phyloP scores from a whole-genome alignment of 37 sponge, comb jelly and placozoan species.

The Crambe crambe region DNA sequence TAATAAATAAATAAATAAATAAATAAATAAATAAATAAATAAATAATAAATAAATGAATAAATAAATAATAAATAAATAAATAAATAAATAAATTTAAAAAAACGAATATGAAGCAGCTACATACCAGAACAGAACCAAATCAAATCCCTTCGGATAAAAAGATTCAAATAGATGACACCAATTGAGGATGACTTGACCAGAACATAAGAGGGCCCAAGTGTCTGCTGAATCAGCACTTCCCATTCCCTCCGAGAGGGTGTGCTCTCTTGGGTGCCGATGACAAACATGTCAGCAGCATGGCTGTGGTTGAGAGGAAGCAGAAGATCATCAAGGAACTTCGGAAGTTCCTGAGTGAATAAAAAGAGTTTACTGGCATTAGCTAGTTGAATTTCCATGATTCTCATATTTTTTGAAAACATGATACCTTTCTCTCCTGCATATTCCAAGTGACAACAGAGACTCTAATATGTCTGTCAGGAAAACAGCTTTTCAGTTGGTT shows the following conservation, averaged over 20 bases:
- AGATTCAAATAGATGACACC: slow-evolving; percentile 73
- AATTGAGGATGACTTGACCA: slow-evolving; percentile 59
- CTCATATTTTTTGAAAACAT: no score
- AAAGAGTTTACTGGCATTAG: neutral
- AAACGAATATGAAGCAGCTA: no score
- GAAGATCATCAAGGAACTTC: slow-evolving; percentile 76
- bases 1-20: neutral
- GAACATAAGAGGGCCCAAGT: slow-evolving; percentile 84
- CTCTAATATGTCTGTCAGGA: slow-evolving; percentile 60
- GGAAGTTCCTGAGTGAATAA: slow-evolving; percentile 72
- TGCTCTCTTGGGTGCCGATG: slow-evolving; percentile 89
- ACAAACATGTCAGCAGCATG: slow-evolving; percentile 81
- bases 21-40: neutral
- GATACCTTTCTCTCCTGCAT: slow-evolving; percentile 77
- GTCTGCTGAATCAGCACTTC: slow-evolving; percentile 91
- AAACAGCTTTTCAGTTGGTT: slow-evolving; percentile 50
- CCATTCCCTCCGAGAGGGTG: slow-evolving; percentile 81
- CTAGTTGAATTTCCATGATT: no score
- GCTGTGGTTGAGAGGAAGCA: slow-evolving; percentile 68
- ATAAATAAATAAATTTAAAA: no score
- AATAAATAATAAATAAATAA: no score
- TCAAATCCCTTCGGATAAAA: slow-evolving; percentile 83
- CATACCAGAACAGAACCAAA: slow-evolving; percentile 91
- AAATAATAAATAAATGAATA: no score
- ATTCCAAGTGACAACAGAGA: slow-evolving; percentile 86